Evolutionary conservation across 2,797 vertebrate genomes (phyloP).

Genomic region (Synanceia verrucosa): DNA sequence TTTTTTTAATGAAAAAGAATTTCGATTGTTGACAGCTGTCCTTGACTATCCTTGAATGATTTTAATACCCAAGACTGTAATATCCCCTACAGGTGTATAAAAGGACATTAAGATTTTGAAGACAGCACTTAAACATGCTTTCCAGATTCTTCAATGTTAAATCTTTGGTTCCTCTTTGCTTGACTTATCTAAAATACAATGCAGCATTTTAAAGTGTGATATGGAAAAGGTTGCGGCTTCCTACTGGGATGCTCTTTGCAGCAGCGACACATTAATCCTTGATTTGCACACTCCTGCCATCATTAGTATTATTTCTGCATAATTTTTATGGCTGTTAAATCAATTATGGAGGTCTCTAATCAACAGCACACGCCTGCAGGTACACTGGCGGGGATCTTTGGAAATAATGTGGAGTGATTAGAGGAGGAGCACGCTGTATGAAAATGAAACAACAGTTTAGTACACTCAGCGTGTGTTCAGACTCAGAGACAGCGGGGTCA

Average conservation of each 20-base stretch:
- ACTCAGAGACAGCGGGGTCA: background rate
- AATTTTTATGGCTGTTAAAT: constrained; percentile 51
- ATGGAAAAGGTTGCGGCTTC: constrained; percentile 13
- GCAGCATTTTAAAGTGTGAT: constrained; percentile 20
- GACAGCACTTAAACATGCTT: constrained; percentile 11
- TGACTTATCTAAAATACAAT: no score
- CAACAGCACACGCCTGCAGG: constrained; percentile 47
- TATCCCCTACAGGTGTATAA: background rate
- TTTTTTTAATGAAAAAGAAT: background rate
- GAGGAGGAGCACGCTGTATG: constrained; percentile 19
- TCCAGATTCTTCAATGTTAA: background rate
- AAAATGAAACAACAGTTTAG: constrained; percentile 29
- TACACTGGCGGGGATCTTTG: constrained; percentile 35
- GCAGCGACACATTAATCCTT: constrained; percentile 20
- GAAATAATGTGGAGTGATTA: constrained; percentile 53
- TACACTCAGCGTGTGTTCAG: background rate
- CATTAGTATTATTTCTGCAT: constrained; percentile 47
- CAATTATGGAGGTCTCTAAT: constrained; percentile 54
- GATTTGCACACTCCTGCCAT: constrained; percentile 38
- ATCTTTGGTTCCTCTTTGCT: no score
- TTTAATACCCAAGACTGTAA: constrained; percentile 2
- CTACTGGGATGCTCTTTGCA: background rate
- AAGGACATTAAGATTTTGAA: constrained; percentile 18
- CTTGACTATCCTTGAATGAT: constrained; percentile 12
- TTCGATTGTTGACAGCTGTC: constrained; percentile 12